Percentiles rank a stretch among this genome's conserved stretches.
These are phyloP conservation scores for Pelobates fuscus DNA, from an alignment of 2,113 vertebrate genomes.

Conservation along the genomic window DNA sequence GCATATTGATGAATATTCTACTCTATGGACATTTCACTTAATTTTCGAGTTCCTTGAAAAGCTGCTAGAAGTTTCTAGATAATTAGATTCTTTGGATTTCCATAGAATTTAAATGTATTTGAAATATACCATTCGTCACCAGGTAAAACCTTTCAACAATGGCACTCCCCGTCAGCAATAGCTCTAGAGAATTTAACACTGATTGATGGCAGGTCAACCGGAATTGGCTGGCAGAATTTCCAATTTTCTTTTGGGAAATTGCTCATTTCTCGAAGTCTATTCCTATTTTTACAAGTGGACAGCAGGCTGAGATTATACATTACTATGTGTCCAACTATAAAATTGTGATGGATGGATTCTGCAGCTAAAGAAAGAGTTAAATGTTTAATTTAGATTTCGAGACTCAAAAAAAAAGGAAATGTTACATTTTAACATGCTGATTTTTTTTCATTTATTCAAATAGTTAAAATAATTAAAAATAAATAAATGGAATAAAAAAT, in stretches of 20 bases:
- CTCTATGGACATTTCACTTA: constrained; percentile 66
- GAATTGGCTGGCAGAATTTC: constrained; percentile 84
- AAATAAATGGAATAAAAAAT: not conserved
- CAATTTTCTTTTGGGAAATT: constrained; percentile 88
- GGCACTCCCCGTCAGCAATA: constrained; percentile 76
- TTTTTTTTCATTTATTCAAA: too few relatives aligned
- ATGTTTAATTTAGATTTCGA: constrained; percentile 64
- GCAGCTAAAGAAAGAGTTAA: constrained; percentile 74
- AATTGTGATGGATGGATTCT: constrained; percentile 80
- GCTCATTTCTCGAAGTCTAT: constrained; percentile 83
- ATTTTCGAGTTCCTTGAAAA: constrained; percentile 66
- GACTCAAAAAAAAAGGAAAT: not conserved
- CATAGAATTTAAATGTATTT: constrained; percentile 74
- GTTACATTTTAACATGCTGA: too few relatives aligned
- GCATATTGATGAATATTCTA: constrained; percentile 47
- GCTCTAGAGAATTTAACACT: constrained; percentile 78
- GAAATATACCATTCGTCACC: constrained; percentile 80
- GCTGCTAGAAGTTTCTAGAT: constrained; percentile 69
- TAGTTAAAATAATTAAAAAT: not conserved
- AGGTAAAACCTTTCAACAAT: constrained; percentile 76
- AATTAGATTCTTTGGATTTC: constrained; percentile 73
- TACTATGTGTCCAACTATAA: constrained; percentile 82
- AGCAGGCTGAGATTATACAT: constrained; percentile 81
- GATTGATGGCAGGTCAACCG: constrained; percentile 82
- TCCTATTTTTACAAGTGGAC: constrained; percentile 83